Conservation (phyloP, 2,888 invertebrate genomes). For the Sphaeridia pumilis region DNA sequence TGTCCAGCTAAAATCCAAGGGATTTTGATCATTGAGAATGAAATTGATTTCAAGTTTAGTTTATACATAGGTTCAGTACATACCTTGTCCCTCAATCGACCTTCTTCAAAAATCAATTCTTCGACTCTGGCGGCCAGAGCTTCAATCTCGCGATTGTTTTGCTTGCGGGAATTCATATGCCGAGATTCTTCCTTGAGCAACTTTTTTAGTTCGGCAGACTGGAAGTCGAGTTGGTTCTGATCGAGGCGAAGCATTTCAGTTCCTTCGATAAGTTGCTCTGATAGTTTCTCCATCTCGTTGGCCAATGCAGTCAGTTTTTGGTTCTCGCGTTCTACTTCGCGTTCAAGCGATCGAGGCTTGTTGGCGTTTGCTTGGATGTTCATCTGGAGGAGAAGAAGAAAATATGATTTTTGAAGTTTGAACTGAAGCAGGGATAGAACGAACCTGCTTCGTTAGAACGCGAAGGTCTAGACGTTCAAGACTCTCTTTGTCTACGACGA, state of each 20-base stretch:
- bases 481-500: conserved; percentile 22
- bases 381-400: conserved; percentile 12
- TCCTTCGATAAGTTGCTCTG: conserved; percentile 18
- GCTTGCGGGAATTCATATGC: conserved; percentile 19
- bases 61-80: not conserved
- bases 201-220: conserved; percentile 16
- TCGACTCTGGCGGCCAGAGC: conserved; percentile 22
- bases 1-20: not conserved
- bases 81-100: too few relatives aligned
- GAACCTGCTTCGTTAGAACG: conserved; percentile 30
- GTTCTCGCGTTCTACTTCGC: conserved; percentile 31
- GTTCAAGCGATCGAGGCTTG: conserved; percentile 27
- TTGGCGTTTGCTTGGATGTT: conserved; percentile 28
- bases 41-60: not conserved
- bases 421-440: too few relatives aligned
- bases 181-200: conserved; percentile 24
- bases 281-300: conserved; percentile 20
- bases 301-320: conserved; percentile 27
- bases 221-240: conserved; percentile 22
- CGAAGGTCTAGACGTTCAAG: conserved; percentile 30
- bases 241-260: conserved; percentile 18
- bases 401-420: not conserved
- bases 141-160: conserved; percentile 21
- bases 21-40: not conserved
- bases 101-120: conserved; percentile 21